Evolutionary conservation across 2,797 vertebrate species (phyloP), one percentile per base, ranked within the genome.

Genomic region (Netta rufina): DNA sequence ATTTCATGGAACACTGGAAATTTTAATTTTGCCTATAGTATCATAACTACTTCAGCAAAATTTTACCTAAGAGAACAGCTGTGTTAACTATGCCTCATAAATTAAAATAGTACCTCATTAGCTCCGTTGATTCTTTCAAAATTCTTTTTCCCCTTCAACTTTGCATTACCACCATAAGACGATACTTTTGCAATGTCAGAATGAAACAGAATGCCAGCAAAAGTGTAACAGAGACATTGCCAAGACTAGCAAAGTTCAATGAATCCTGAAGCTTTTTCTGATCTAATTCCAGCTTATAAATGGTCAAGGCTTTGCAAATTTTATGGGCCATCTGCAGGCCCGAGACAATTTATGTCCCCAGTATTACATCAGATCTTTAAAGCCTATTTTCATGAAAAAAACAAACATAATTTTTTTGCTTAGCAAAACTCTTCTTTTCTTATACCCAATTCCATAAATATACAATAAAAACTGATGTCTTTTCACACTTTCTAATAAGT

Each of bases 211-310:
- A 91, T 51, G 28, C 74, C 66, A 91, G 81, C 45, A 85, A 30
- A 74, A 96, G 84, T 3, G 0, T 79, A 65, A 92, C 30, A 67
- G 41, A 81, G 39, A 66, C 65, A 51, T 9, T 85, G 47, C 45
- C 45, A 89, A 94, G 62, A 84, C 71, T 45, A 94, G 45, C 19
- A 83, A 90, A 87, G n/a, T 88, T 82, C 43, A 92, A 2, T 79
- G 36, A 62, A 71, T 94, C 60, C 81, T 81, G 47, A 93, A 87
- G 75, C 27, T 89, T 94, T 86, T 91, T 87, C 81, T 91, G 61
- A 89, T 92, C 56, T 60, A 87, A 65, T 69, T 89, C 61, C 67
- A 88, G 45, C 28, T 87, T 91, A 73, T 69, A 92, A 90, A 87
- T 89, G 56, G 62, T 84, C 6, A 6, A 67, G 25, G 71, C 43